Evolutionary conservation across 2,113 vertebrate genomes (phyloP).

Genomic region (Psilopsiagon aurifrons): DNA sequence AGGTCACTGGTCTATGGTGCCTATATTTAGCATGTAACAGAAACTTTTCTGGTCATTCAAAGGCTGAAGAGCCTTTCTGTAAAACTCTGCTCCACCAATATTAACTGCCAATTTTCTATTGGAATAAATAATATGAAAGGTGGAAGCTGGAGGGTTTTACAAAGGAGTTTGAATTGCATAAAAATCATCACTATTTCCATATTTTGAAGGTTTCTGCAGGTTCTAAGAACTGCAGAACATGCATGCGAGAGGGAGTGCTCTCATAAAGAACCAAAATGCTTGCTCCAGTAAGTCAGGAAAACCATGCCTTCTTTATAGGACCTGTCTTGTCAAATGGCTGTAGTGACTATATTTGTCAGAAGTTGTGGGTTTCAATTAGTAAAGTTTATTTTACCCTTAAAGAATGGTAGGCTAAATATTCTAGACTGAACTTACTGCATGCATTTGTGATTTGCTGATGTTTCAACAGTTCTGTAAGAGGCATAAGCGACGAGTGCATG

Average conservation of each 20-base stretch:
- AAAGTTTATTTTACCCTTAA: neutral
- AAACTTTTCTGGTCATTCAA: neutral
- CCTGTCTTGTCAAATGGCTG: neutral
- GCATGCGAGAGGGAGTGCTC: neutral
- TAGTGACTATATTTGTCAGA: neutral
- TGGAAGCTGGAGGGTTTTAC: neutral
- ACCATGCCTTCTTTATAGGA: fast-evolving
- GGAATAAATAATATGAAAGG: neutral
- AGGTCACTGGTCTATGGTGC: constrained; percentile 14
- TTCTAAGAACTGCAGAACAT: neutral
- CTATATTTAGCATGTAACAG: neutral
- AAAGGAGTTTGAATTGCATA: neutral
- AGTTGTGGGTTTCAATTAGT: neutral
- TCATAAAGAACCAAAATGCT: neutral
- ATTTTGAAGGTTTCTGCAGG: neutral
- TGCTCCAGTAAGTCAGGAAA: neutral
- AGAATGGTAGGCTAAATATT: neutral
- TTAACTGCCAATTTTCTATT: neutral
- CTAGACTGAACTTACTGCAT: neutral
- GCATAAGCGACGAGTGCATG: neutral
- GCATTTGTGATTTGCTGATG: neutral
- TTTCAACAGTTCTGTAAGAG: neutral
- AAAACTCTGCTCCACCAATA: neutral
- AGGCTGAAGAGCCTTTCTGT: constrained; percentile 25
- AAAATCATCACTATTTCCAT: neutral